phyloP scores from a whole-genome alignment of 2,888 invertebrate genomes.

The Lymantria monacha region DNA sequence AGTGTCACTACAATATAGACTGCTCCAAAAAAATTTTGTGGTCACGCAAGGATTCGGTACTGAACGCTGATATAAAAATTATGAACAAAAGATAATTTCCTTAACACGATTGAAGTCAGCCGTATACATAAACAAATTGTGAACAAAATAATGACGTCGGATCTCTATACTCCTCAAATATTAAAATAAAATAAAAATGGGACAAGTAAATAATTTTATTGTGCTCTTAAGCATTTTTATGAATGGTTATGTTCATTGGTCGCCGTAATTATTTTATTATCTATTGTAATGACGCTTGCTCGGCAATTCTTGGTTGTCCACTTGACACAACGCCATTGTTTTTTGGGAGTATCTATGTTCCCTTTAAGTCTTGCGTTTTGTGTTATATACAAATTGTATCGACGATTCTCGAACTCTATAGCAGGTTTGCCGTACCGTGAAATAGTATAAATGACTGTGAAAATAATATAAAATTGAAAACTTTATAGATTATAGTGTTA shows the following conservation, averaged over 20 bases:
- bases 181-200: too few species aligned
- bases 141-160: too few species aligned
- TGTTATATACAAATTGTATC: slow-evolving; percentile 14
- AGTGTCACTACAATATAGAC: too few species aligned
- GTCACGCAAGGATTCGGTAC: too few species aligned
- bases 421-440: slow-evolving; percentile 32
- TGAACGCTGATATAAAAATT: too few species aligned
- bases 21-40: too few species aligned
- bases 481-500: too few species aligned
- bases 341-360: slow-evolving; percentile 3
- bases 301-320: slow-evolving; percentile 29
- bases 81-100: too few species aligned
- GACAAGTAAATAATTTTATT: too few species aligned
- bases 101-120: too few species aligned
- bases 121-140: too few species aligned
- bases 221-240: background rate
- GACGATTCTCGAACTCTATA: slow-evolving; percentile 16
- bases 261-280: slow-evolving; percentile 23
- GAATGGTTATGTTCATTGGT: slow-evolving; percentile 34
- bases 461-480: background rate
- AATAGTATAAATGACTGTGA: background rate
- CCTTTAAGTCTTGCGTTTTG: slow-evolving; percentile 16
- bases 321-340: slow-evolving; percentile 37
- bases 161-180: too few species aligned
- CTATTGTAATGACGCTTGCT: slow-evolving; percentile 29